These are phyloP conservation scores for Nerophis ophidion DNA, from an alignment of 2,113 vertebrate species.

Conservation along the genomic window DNA sequence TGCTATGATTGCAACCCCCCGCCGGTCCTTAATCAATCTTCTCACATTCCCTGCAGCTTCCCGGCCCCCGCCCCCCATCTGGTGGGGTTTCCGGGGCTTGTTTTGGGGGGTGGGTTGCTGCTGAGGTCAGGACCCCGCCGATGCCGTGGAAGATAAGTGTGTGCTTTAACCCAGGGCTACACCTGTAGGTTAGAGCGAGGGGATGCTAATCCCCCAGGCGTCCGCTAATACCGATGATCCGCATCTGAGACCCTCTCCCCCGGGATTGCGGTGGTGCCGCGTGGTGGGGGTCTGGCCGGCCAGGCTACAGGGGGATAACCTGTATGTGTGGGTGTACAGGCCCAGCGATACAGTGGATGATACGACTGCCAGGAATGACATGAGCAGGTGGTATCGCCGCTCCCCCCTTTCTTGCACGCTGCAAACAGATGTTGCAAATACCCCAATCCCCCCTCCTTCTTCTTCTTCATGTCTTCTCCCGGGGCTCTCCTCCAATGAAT, in stretches of 20 bases:
- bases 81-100: conserved; percentile 18
- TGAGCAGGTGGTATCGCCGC: conserved; percentile 61
- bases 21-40: conserved; percentile 8
- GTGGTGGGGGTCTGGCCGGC: conserved; percentile 47
- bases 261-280: conserved; percentile 41
- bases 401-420: conserved; percentile 31
- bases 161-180: conserved; percentile 74
- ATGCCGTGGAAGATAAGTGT: conserved; percentile 67
- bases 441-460: conserved; percentile 25
- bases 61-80: conserved; percentile 20
- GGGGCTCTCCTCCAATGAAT: conserved; percentile 36
- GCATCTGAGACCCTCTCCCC: conserved; percentile 75
- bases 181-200: conserved; percentile 74
- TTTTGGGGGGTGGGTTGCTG: not conserved
- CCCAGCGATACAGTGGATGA: conserved; percentile 26
- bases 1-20: not conserved
- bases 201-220: conserved; percentile 70
- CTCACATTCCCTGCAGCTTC: conserved; percentile 6
- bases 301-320: conserved; percentile 57
- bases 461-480: conserved; percentile 21
- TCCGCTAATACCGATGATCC: conserved; percentile 73
- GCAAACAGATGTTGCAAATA: conserved; percentile 53
- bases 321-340: conserved; percentile 34
- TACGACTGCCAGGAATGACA: conserved; percentile 21
- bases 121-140: conserved; percentile 47